Evolutionary conservation across 2,113 vertebrate genomes (phyloP).

Genomic region (Cynoglossus semilaevis): DNA sequence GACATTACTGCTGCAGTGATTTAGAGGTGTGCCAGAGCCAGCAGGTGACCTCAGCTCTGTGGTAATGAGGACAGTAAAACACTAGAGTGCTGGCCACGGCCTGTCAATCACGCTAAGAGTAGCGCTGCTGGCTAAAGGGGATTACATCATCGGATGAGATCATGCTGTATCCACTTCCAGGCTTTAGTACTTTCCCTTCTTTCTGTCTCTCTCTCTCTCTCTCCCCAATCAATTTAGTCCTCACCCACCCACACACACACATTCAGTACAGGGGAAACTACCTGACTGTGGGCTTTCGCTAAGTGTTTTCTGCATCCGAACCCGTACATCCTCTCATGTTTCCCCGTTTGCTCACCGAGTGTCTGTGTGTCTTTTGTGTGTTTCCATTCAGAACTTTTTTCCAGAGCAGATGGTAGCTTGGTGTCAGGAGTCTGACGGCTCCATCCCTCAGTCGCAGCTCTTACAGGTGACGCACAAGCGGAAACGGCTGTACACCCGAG

Average conservation of each 20-base stretch:
- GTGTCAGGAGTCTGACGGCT: constrained; percentile 90
- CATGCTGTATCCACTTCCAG: constrained; percentile 71
- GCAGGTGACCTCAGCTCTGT: constrained; percentile 72
- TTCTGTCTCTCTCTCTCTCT: constrained; percentile 28
- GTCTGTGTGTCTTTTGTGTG: constrained; percentile 22
- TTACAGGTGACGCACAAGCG: constrained; percentile 80
- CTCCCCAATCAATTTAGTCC: constrained; percentile 43
- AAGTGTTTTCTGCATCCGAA: constrained; percentile 43
- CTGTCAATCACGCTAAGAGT: constrained; percentile 74
- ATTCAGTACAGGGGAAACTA: constrained; percentile 44
- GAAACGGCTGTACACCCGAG: not conserved
- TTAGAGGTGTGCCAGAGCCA: constrained; percentile 67
- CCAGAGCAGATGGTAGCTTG: constrained; percentile 95
- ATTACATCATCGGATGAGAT: constrained; percentile 78
- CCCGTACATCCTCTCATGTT: not conserved
- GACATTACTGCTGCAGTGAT: constrained; percentile 64
- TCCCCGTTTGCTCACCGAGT: constrained; percentile 3
- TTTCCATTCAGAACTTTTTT: constrained; percentile 86
- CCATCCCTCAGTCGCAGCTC: constrained; percentile 87
- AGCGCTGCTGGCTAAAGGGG: constrained; percentile 69
- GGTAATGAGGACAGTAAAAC: constrained; percentile 73
- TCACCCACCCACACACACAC: constrained; percentile 32
- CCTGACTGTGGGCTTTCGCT: constrained; percentile 27
- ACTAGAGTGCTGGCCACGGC: constrained; percentile 59
- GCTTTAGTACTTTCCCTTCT: constrained; percentile 48